Percentiles rank a stretch among this genome's conserved stretches.
Evolutionary conservation across 2,888 invertebrate genomes (phyloP).

Genomic region (Thereva nobilitata): DNA sequence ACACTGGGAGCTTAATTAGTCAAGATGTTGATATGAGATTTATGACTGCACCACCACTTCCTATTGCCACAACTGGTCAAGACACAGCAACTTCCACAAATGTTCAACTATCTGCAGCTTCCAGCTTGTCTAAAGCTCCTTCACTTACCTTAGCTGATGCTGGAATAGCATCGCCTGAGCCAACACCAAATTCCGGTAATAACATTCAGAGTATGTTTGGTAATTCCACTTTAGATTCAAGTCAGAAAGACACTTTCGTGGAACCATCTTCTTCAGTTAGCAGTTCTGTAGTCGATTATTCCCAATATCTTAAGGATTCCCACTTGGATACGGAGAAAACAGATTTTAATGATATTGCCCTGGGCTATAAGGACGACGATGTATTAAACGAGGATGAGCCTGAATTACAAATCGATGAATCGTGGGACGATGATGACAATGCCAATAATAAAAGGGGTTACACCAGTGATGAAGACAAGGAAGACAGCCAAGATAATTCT

Average conservation of each 20-base stretch:
- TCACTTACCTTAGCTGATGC: constrained; percentile 41
- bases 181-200: constrained; percentile 60
- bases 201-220: too few species aligned
- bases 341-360: constrained; percentile 46
- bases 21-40: constrained; percentile 52
- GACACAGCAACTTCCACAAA: constrained; percentile 16
- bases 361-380: constrained; percentile 62
- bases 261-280: neutral
- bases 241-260: too few species aligned
- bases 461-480: constrained; percentile 40
- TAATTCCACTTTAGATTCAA: neutral
- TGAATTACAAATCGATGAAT: constrained; percentile 62
- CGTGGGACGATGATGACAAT: constrained; percentile 60
- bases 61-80: constrained; percentile 37
- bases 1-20: neutral
- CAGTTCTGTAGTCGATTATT: constrained; percentile 51
- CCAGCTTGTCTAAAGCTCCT: neutral
- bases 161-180: constrained; percentile 49
- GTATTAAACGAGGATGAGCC: constrained; percentile 57
- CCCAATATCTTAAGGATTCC: constrained; percentile 58
- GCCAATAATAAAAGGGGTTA: constrained; percentile 17
- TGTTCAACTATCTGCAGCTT: neutral
- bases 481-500: neutral
- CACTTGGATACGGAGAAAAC: constrained; percentile 51
- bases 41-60: constrained; percentile 43